Conservation (phyloP, 1,140 invertebrate species). For the Ditylenchus dipsaci region DNA sequence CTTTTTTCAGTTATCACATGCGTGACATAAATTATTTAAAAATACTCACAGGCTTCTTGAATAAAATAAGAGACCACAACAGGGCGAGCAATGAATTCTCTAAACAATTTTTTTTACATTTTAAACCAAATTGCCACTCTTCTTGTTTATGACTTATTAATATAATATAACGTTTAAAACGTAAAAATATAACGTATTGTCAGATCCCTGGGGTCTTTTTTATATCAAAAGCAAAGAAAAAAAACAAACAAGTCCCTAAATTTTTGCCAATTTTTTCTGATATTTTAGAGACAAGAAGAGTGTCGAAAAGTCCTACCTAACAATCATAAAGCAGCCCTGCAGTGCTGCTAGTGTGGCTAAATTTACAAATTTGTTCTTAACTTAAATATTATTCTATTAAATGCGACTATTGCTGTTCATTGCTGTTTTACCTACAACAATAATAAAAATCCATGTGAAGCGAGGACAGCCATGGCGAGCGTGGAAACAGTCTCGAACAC, state of each 20-base stretch:
- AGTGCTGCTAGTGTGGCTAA: slow-evolving; percentile 23
- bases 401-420: too few relatives aligned
- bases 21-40: neutral
- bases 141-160: too few relatives aligned
- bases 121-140: too few relatives aligned
- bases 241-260: too few relatives aligned
- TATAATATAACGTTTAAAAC: too few relatives aligned
- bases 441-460: slow-evolving; percentile 30
- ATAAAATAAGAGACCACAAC: slow-evolving; percentile 49
- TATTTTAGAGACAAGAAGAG: neutral
- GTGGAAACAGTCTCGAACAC: slow-evolving; percentile 29
- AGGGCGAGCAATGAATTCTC: slow-evolving; percentile 22
- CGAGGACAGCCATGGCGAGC: slow-evolving; percentile 7
- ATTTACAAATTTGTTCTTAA: neutral
- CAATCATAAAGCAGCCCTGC: slow-evolving; percentile 35
- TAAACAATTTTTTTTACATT: too few relatives aligned
- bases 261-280: too few relatives aligned
- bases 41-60: slow-evolving; percentile 28
- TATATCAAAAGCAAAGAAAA: too few relatives aligned
- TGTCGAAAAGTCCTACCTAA: neutral
- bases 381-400: neutral
- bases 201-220: too few relatives aligned
- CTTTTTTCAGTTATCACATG: neutral
- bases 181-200: too few relatives aligned
- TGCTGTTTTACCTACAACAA: slow-evolving; percentile 17